These are phyloP conservation scores for Slavum lentiscoides DNA, from an alignment of 2,888 invertebrate species.

Conservation along the genomic window DNA sequence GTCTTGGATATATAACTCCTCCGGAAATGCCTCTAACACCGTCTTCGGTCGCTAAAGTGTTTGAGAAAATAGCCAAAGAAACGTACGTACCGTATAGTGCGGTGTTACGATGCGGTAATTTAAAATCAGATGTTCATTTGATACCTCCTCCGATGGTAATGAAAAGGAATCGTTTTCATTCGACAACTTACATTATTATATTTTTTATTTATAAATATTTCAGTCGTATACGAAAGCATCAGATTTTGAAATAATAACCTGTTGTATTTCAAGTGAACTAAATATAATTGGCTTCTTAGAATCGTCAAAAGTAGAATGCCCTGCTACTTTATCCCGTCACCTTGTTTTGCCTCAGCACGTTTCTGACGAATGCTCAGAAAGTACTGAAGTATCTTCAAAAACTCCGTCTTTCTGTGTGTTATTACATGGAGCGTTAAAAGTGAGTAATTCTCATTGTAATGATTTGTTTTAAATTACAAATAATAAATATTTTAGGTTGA, in stretches of 20 bases:
- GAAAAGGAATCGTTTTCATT: conserved; percentile 29
- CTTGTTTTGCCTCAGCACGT: conserved; percentile 73
- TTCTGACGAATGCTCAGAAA: conserved; percentile 56
- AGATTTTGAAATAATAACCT: conserved; percentile 69
- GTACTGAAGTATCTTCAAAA: conserved; percentile 40
- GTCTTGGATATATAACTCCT: conserved; percentile 67
- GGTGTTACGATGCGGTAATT: conserved; percentile 72
- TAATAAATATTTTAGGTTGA: conserved; percentile 66
- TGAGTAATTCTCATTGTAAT: conserved; percentile 57
- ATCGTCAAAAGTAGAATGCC: conserved; percentile 87
- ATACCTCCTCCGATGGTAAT: conserved; percentile 74
- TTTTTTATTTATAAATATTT: conserved; percentile 56
- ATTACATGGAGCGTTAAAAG: conserved; percentile 88
- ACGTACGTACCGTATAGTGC: conserved; percentile 77
- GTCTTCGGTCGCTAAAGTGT: conserved; percentile 61
- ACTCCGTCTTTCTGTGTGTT: conserved; percentile 71
- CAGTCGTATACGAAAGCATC: conserved; percentile 66
- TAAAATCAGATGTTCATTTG: conserved; percentile 72
- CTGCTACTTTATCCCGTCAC: conserved; percentile 88
- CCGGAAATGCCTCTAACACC: conserved; percentile 65
- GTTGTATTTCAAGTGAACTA: conserved; percentile 72
- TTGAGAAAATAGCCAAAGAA: conserved; percentile 72
- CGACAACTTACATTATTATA: neutral
- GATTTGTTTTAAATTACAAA: neutral
- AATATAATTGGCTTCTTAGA: conserved; percentile 86